A percentile compares a stretch with the other conserved stretches of the same genome.
phyloP scores from a whole-genome alignment of 2,888 invertebrate genomes.

The Drosophila koepferae region DNA sequence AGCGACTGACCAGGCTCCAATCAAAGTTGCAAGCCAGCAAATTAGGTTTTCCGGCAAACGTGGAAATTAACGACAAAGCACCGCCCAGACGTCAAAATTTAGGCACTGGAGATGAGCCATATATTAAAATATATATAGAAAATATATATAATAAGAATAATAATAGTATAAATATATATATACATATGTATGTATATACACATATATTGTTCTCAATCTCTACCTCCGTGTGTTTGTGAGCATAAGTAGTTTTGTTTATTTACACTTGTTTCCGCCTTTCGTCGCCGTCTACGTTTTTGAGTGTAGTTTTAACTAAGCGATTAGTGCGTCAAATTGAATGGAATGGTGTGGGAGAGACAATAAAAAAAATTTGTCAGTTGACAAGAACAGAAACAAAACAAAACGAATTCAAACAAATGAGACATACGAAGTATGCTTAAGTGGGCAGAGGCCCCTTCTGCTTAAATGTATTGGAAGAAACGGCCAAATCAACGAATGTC shows the following conservation, averaged over 20 bases:
- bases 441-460: constrained; percentile 39
- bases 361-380: constrained; percentile 77
- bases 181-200: too few relatives aligned
- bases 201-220: background rate
- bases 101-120: constrained; percentile 19
- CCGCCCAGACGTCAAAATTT: constrained; percentile 1
- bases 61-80: constrained; percentile 46
- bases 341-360: constrained; percentile 50
- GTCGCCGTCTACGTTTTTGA: constrained; percentile 25
- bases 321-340: constrained; percentile 49
- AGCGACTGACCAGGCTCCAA: background rate
- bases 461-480: constrained; percentile 75
- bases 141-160: too few relatives aligned
- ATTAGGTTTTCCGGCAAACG: constrained; percentile 43
- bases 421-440: constrained; percentile 57
- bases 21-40: constrained; percentile 17
- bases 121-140: background rate
- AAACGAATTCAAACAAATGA: constrained; percentile 71
- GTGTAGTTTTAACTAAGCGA: constrained; percentile 69
- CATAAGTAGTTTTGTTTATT: constrained; percentile 65
- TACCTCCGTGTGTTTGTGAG: constrained; percentile 6
- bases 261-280: constrained; percentile 52
- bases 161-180: too few relatives aligned
- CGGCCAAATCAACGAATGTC: constrained; percentile 65
- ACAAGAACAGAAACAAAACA: constrained; percentile 48